phyloP scores from a whole-genome alignment of 2,888 invertebrate genomes.

The Rhingia campestris region DNA sequence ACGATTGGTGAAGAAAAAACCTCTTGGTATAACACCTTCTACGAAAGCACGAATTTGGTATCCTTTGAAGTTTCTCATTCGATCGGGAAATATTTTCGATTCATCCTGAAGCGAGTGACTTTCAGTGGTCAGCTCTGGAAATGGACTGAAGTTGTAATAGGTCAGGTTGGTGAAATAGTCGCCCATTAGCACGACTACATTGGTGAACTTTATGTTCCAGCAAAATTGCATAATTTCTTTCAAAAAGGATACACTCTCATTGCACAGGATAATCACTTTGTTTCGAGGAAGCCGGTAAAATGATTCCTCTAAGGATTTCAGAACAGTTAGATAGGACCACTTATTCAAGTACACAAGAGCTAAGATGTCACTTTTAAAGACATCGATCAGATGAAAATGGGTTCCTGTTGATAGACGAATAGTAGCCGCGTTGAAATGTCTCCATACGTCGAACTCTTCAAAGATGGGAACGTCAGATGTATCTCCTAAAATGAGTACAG shows the following conservation, averaged over 20 bases:
- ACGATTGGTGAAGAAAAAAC: constrained; percentile 25
- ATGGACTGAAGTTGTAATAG: constrained; percentile 10
- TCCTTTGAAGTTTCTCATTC: constrained; percentile 1
- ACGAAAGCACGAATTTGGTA: constrained; percentile 6
- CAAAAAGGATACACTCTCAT: not conserved
- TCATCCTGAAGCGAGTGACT: not conserved
- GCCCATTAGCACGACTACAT: not conserved
- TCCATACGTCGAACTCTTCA: not conserved
- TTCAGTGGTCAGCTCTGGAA: not conserved
- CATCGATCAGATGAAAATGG: not conserved
- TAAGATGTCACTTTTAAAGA: not conserved
- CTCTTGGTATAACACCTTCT: not conserved
- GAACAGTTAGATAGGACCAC: not conserved
- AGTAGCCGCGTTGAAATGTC: not conserved
- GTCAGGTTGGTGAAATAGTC: not conserved
- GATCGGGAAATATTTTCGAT: constrained; percentile 1
- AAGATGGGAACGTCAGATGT: not conserved
- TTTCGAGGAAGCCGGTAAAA: not conserved
- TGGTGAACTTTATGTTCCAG: constrained; percentile 22
- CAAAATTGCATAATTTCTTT: not conserved
- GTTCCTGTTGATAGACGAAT: constrained; percentile 3
- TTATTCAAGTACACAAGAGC: not conserved
- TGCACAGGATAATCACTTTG: constrained; percentile 4
- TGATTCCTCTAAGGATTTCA: not conserved
- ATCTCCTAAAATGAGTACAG: not conserved